Percentiles rank a stretch among this genome's conserved stretches.
These are phyloP conservation scores for Meleagris gallopavo DNA, from an alignment of 2,113 vertebrate genomes.

Conservation along the genomic window DNA sequence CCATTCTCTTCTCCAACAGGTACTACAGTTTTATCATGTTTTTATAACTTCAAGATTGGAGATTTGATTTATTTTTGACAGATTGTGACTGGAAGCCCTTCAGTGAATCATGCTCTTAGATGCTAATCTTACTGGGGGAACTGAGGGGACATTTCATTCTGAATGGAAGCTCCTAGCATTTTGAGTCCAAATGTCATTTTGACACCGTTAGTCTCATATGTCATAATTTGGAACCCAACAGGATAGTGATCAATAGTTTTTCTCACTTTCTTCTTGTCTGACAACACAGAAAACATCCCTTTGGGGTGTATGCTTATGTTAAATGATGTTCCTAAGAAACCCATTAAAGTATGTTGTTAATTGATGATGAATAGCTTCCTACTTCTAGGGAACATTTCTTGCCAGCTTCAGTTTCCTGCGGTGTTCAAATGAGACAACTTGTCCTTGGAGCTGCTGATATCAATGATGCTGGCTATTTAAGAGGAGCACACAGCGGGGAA, in stretches of 20 bases:
- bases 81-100: neutral
- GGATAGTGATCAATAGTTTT: conserved; percentile 20
- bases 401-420: conserved; percentile 23
- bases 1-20: neutral
- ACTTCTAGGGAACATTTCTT: conserved; percentile 51
- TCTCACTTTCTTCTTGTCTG: conserved; percentile 26
- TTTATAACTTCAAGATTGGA: neutral
- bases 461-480: conserved; percentile 8
- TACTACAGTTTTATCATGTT: neutral
- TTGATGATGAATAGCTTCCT: neutral
- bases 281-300: conserved; percentile 27
- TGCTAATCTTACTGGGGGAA: neutral
- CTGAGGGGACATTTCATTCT: neutral
- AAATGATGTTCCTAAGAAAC: conserved; percentile 52
- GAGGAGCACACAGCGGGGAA: neutral
- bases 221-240: conserved; percentile 1
- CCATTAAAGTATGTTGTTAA: conserved; percentile 49
- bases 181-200: neutral
- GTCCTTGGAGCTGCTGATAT: conserved; percentile 51
- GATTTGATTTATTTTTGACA: neutral
- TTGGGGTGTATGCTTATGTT: neutral
- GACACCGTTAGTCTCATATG: neutral
- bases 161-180: neutral
- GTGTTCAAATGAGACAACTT: conserved; percentile 8
- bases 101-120: neutral